Evolutionary conservation across 2,113 vertebrate species (phyloP), one percentile per base, ranked within the genome.

Genomic region (Scatophagus argus): DNA sequence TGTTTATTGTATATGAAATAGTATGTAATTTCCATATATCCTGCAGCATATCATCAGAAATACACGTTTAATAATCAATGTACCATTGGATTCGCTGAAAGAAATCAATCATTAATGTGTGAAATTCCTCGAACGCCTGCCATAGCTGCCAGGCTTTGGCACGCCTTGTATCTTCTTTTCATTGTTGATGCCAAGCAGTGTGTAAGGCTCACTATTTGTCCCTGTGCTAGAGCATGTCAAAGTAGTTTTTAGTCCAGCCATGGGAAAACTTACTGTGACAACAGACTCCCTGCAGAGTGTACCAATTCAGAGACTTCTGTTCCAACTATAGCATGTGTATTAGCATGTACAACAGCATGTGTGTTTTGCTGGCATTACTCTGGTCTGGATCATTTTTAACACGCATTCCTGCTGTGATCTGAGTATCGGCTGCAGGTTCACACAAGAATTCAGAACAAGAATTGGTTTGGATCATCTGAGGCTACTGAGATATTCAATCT

Each of bases 191-290:
- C 55, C 17, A 49, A 46, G 31, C 31, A 16, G 43, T 55, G 25
- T 60, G 47, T 61, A 6, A 31, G 5, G 36, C 67, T 71, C 73
- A 56, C 34, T 62, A 59, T 59, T 52, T 0, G 1, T 44, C 12
- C 1, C 64, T 52, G 41, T 21, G 13, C 29, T 12, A 6, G 34
- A 23, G 41, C 34, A 56, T 67, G 61, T 58, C 43, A 79, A 75
- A 62, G 13, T 4, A 34, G 29, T 60, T 61, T 73, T 79, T 65
- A 8, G 43, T 69, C 29, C 43, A 70, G 58, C 74, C 83, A 91
- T 91, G 88, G 85, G 91, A 91, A 91, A 78, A 69, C 56, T 67
- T 19, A 43, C 73, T 83, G 80, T 61, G 80, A 87, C 81, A 88
- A 85, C 83, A 84, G 87, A 25, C 74, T 74, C 82, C 91, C 88